Evolutionary conservation across 2,797 vertebrate genomes (phyloP).

Genomic region (Orestias chungarensis): DNA sequence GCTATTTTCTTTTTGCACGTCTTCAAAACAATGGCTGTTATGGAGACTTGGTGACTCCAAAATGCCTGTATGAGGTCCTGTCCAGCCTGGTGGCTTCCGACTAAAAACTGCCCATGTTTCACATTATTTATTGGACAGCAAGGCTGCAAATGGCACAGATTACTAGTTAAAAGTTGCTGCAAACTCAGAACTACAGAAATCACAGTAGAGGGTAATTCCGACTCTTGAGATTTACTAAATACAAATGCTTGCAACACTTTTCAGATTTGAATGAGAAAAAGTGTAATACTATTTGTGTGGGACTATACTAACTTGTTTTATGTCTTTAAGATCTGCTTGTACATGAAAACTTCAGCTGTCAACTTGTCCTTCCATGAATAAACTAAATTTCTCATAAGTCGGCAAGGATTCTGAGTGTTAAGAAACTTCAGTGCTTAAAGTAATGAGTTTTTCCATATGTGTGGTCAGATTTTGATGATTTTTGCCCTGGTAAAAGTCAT

Average conservation of each 20-base stretch:
- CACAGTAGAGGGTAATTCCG: no score
- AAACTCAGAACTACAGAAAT: no score
- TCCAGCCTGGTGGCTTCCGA: no score
- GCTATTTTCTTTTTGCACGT: no score
- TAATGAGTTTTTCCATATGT: slow-evolving; percentile 7
- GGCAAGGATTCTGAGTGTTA: background rate
- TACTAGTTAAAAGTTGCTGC: no score
- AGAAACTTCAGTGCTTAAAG: background rate
- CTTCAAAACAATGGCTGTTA: background rate
- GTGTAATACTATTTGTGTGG: background rate
- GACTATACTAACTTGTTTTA: background rate
- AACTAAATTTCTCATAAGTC: background rate
- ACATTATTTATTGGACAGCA: no score
- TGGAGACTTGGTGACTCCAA: background rate
- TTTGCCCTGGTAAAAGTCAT: slow-evolving; percentile 1
- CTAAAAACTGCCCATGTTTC: no score
- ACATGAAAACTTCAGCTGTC: background rate
- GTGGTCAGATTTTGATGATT: background rate
- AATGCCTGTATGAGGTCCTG: no score
- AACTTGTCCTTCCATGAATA: background rate
- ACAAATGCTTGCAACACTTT: background rate
- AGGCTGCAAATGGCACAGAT: no score
- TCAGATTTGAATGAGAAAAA: background rate
- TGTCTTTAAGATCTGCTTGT: background rate
- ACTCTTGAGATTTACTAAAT: no score